Conservation (phyloP, 2,888 invertebrate species). For the Steromphala cineraria region DNA sequence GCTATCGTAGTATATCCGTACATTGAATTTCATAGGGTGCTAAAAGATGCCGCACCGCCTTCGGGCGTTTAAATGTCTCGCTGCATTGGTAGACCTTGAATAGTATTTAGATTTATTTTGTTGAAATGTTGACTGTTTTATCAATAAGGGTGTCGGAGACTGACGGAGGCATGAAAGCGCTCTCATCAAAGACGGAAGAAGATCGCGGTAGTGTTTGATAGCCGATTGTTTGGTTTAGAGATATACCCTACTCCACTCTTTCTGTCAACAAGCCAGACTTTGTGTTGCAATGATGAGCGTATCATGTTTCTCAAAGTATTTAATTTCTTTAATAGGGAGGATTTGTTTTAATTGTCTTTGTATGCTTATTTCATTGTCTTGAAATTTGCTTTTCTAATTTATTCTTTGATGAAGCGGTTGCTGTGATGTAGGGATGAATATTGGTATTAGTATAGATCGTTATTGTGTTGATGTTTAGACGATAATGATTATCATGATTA, state of each 20-base stretch:
- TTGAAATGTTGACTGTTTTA: constrained; percentile 4
- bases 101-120: not conserved
- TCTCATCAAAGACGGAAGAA: not conserved
- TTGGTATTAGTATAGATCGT: too few relatives aligned
- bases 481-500: too few relatives aligned
- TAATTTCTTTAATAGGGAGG: too few relatives aligned
- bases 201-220: not conserved
- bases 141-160: not conserved
- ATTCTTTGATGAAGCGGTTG: too few relatives aligned
- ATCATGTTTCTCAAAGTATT: not conserved
- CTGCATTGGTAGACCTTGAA: not conserved
- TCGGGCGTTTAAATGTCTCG: not conserved
- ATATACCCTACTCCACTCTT: not conserved
- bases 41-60: not conserved
- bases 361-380: too few relatives aligned
- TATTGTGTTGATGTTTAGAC: too few relatives aligned
- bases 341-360: too few relatives aligned
- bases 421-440: too few relatives aligned
- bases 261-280: not conserved
- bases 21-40: not conserved
- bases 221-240: not conserved
- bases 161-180: not conserved
- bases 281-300: not conserved
- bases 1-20: constrained; percentile 1
- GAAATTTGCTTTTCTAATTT: too few relatives aligned